Conservation (phyloP, 2,888 invertebrate species). For the Limnephilus marmoratus region DNA sequence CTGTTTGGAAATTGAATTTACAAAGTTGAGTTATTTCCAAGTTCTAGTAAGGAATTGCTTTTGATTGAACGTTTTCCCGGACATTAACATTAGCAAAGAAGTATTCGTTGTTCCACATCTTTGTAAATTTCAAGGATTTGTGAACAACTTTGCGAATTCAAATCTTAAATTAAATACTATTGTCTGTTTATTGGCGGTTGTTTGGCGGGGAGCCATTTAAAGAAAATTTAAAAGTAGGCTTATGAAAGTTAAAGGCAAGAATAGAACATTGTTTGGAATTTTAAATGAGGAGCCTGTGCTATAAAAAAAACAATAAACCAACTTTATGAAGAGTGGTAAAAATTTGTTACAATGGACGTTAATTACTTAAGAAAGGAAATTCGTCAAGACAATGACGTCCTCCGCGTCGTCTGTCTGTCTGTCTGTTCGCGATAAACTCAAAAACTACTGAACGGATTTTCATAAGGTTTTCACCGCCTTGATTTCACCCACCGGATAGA, state of each 20-base stretch:
- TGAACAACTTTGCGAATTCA: not conserved
- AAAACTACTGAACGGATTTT: no score
- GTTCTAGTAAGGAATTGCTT: not conserved
- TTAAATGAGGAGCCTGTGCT: no score
- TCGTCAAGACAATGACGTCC: no score
- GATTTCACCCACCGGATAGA: no score
- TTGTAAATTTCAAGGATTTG: not conserved
- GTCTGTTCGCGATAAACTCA: no score
- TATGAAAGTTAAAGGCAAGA: not conserved
- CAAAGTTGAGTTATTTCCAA: not conserved
- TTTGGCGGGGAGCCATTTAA: not conserved
- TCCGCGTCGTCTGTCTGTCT: no score
- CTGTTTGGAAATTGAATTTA: not conserved
- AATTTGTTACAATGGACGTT: no score
- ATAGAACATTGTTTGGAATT: not conserved
- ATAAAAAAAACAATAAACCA: no score
- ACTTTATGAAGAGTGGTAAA: no score
- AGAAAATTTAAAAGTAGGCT: not conserved
- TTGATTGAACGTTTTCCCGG: slow-evolving; percentile 2
- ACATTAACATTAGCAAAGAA: not conserved
- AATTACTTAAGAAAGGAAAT: no score
- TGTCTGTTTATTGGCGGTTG: not conserved
- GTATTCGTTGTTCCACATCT: not conserved
- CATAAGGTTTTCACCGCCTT: no score
- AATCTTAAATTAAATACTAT: not conserved